Evolutionary conservation across 2,797 vertebrate genomes (phyloP), one percentile per base, ranked within the genome.

Genomic region (Podarcis lilfordi): DNA sequence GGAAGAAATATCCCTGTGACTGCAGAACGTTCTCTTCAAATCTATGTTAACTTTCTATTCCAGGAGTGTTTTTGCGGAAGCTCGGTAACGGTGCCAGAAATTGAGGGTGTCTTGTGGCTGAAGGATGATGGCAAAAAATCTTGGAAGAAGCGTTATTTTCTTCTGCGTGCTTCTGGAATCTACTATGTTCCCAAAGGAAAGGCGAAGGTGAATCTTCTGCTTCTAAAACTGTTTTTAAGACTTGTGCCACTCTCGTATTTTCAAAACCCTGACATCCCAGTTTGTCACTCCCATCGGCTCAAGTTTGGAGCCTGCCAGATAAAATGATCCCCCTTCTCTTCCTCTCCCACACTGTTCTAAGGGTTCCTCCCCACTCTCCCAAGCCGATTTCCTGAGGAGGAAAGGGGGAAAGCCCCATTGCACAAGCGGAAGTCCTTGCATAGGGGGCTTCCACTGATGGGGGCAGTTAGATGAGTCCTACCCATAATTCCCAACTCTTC

Each of bases 81-180:
- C 94, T 98, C 98, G 3, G 98, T 99, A 89, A 99, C 98, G 0
- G 98, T 99, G 50, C 99, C 99, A 64, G 99, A 99, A 97, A 99
- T 99, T 95, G 99, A 99, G 93, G 99, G 99, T 71, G 97, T 99
- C 50, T 92, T 99, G 91, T 99, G 98, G 98, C 96, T 99, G 88
- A 99, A 99, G 92, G 99, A 99, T 82, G 99, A 99, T 64, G 99
- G 99, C 78, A 99, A 99, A 93, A 99, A 99, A 95, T 99, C 98
- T 2, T 99, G 99, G 99, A 99, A 99, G 96, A 99, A 99, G 89
- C 98, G 99, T 80, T 99, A 99, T 94, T 99, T 99, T 95, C 97
- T 99, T 82, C 97, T 99, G 84, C 95, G 99, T 89, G 99, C 99
- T 29, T 99, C 99, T 80, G 99, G 99, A 72, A 98, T 99, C 94